phyloP scores from a whole-genome alignment of 2,888 invertebrate species.

The Sericinus montela region DNA sequence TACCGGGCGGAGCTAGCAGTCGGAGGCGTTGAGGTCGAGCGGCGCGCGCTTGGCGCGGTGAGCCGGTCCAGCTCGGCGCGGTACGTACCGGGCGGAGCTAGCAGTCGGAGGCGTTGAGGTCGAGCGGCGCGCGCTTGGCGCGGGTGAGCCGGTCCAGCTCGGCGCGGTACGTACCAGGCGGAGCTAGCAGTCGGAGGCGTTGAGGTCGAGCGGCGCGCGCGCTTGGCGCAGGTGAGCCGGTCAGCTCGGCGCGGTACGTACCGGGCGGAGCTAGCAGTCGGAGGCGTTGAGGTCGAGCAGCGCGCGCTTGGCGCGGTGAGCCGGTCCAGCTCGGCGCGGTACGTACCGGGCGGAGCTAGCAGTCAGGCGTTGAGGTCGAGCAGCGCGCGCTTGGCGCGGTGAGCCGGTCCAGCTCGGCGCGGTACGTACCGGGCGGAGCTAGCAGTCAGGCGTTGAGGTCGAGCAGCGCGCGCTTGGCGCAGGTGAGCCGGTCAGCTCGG shows the following conservation, averaged over 20 bases:
- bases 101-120: background rate
- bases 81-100: constrained; percentile 3
- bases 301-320: background rate
- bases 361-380: background rate
- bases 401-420: background rate
- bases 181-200: background rate
- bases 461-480: background rate
- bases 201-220: background rate
- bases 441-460: background rate
- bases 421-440: background rate
- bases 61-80: background rate
- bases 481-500: background rate
- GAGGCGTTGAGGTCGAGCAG: background rate
- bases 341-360: background rate
- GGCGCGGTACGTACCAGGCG: background rate
- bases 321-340: background rate
- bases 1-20: background rate
- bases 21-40: background rate
- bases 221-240: background rate
- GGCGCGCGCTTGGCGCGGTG: background rate
- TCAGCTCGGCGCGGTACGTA: background rate
- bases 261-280: background rate
- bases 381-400: background rate
- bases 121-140: background rate
- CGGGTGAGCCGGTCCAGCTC: background rate